Evolutionary conservation across 2,113 vertebrate species (phyloP), one percentile per base, ranked within the genome.

Genomic region (Neomonachus schauinslandi): DNA sequence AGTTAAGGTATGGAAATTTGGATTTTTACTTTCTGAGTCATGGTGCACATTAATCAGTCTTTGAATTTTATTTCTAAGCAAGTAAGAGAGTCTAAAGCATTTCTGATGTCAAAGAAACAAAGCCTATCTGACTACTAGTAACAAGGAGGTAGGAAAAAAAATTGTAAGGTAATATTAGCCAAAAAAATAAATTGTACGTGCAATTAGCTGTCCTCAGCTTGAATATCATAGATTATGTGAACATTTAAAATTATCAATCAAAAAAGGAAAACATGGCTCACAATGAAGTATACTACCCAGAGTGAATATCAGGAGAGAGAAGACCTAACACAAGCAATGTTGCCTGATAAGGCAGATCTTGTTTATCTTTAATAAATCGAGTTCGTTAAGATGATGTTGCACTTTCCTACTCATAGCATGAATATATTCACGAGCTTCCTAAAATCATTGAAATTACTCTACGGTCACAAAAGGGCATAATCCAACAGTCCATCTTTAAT

Each of bases 41-140:
- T 15, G 2, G 24, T 76, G 19, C 28, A 71, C 12, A 31, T 76
- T 0, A 0, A 39, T 65, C 71, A 57, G 24, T 53, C 55, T 96
- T 51, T 28, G 16, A 95, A 22, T 92, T 97, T 85, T 82, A n/a
- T 97, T 98, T 96, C 87, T 85, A 86, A 92, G 28, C 57, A 85
- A 57, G 19, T 36, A 95, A 97, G 33, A 86, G 59, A 59, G n/a
- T 16, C 26, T 85, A 28, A 82, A 59, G 9, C 11, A 69, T 82
- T 89, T 97, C 16, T 81, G 31, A 88, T 92, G 22, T 81, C 76
- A 81, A 96, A 89, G 65, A 72, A 92, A 57, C 4, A 83, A 79
- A 49, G 53, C 19, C 15, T 53, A 15, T 33, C 15, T 65, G 46
- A 9, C 9, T 94, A 5, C 61, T 81, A 46, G n/a, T 77, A 74